Base-by-base conservation (phyloP, 2,888 invertebrate genomes). In the Oxycera nigricornis region DNA sequence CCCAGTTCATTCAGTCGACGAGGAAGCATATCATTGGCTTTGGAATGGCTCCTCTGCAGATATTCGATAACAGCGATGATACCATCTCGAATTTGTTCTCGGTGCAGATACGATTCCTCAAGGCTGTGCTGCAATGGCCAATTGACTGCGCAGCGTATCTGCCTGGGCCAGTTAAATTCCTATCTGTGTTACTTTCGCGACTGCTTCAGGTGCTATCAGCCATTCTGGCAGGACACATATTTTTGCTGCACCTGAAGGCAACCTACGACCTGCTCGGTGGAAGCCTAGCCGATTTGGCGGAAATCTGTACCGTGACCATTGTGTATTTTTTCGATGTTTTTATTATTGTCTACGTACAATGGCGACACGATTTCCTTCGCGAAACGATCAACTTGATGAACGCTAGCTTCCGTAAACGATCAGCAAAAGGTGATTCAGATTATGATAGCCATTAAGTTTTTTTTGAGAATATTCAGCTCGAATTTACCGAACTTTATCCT, bases 241-340 rank as follows among this genome's bases (percentile, higher is more conserved):
- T 14, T 4, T 2, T 76, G 1, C 30, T 75, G 3, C 57, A 72
- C n/a, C n/a, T 28, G 2, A 75, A 57, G 31, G 73, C 75, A 9
- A 61, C 59, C 6, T 57, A 35, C n/a, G 52, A 75, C 26, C 39
- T 30, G 2, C 62, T 55, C 30, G 72, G 61, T 7, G 65, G 41
- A 17, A 74, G 55, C n/a, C 41, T 76, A 11, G 74, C 73, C 26
- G 73, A 73, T 35, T 52, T 75, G 3, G 57, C 67, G 0, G 73
- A 70, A 46, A 7, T 17, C 14, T 46, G 46, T 14, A 46, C 46
- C 17, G 46, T 14, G 11, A 7, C 14, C 3, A n/a, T 46, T 3
- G 46, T 46, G 11, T 46, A 46, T 46, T 3, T 46, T 7, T 46
- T 46, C 17, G 4, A 17, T 7, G 11, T 46, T 2, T 46, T 46